Conservation (phyloP, 2,888 invertebrate species). For the Halocaridina rubra region DNA sequence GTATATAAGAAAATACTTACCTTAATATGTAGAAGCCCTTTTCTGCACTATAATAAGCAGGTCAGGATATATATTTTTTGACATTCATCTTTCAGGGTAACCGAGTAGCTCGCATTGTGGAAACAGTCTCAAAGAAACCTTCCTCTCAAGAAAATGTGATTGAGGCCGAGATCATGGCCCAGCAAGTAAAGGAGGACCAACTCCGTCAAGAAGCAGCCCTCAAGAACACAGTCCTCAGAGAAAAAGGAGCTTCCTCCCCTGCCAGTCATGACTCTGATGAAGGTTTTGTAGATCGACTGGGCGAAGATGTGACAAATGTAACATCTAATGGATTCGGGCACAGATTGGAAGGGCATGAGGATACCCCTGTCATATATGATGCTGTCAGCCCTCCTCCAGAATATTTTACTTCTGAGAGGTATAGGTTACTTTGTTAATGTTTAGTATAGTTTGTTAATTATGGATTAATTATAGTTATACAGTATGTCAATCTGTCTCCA, state of each 20-base stretch:
- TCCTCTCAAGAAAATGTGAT: slow-evolving; percentile 59
- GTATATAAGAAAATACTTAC: too few species aligned
- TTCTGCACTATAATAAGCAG: not conserved
- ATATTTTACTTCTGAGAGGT: slow-evolving; percentile 38
- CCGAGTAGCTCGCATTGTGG: slow-evolving; percentile 23
- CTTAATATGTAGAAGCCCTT: too few species aligned
- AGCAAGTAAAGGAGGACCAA: slow-evolving; percentile 58
- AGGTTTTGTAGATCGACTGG: slow-evolving; percentile 61
- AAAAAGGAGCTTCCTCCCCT: slow-evolving; percentile 56
- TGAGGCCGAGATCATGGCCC: slow-evolving; percentile 63
- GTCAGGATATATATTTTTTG: not conserved
- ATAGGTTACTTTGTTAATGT: too few species aligned
- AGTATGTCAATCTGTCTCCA: too few species aligned
- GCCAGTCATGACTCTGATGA: slow-evolving; percentile 60
- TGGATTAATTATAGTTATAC: too few species aligned
- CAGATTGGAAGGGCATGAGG: slow-evolving; percentile 34
- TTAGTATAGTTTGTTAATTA: too few species aligned
- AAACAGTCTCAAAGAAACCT: slow-evolving; percentile 37
- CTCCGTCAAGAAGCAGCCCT: slow-evolving; percentile 46
- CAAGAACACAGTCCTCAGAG: slow-evolving; percentile 22
- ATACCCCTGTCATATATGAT: slow-evolving; percentile 56
- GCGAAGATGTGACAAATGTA: not conserved
- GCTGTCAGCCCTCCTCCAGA: slow-evolving; percentile 54
- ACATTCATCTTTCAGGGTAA: not conserved
- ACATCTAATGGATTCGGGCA: slow-evolving; percentile 38